Evolutionary conservation across 2,797 vertebrate species (phyloP).

Genomic region (Halcyon chelicuti): DNA sequence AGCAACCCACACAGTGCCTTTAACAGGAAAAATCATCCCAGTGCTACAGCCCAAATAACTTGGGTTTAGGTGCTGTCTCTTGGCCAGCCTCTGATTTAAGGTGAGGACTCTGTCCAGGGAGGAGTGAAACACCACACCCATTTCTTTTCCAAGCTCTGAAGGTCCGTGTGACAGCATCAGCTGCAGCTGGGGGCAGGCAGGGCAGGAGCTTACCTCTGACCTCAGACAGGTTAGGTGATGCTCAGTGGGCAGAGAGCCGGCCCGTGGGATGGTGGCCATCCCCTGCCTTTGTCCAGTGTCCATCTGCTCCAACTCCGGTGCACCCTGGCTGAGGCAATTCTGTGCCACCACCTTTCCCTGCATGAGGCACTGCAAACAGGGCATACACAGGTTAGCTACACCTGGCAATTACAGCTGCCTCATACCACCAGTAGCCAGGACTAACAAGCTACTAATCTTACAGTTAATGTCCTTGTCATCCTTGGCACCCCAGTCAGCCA

Average conservation of each 20-base stretch:
- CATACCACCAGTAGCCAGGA: fast-evolving
- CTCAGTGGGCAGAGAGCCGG: neutral
- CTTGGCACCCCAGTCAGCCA: neutral
- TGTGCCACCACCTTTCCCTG: neutral
- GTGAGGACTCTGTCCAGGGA: neutral
- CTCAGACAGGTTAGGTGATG: neutral
- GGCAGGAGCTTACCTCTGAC: neutral
- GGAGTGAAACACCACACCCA: neutral
- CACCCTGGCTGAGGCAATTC: neutral
- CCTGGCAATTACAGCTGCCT: neutral
- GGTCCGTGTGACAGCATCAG: neutral
- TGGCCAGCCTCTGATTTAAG: neutral
- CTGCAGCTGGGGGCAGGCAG: neutral
- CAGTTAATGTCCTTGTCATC: neutral
- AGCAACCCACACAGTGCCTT: fast-evolving
- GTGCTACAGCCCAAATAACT: neutral
- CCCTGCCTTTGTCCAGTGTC: fast-evolving
- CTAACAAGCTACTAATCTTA: neutral
- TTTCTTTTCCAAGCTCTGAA: neutral
- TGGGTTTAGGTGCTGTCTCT: neutral
- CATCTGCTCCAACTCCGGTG: neutral
- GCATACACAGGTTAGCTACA: too few species aligned
- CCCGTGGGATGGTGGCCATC: neutral
- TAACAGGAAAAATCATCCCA: neutral
- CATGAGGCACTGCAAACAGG: neutral